Conservation (phyloP, 2,113 vertebrate genomes). For the Mormoops blainvillei region DNA sequence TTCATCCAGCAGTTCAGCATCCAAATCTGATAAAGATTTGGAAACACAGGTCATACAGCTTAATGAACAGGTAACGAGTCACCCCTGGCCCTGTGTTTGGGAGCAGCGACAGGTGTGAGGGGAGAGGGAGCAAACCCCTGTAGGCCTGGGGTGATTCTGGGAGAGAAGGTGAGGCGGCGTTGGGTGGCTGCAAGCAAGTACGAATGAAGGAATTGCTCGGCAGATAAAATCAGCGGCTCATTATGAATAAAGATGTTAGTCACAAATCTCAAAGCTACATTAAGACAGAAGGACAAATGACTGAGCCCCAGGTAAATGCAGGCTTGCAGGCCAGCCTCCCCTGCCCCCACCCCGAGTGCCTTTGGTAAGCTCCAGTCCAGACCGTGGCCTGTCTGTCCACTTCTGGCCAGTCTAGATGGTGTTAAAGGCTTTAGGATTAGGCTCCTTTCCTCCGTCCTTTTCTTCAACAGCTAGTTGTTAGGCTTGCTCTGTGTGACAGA, state of each 20-base stretch:
- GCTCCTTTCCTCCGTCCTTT: neutral
- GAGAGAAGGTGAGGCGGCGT: neutral
- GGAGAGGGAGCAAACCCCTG: neutral
- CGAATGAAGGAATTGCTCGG: neutral
- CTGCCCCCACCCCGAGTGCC: neutral
- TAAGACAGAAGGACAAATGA: neutral
- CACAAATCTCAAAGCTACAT: neutral
- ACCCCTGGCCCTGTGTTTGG: neutral
- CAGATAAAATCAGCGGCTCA: neutral
- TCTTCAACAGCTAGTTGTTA: neutral
- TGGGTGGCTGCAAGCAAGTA: neutral
- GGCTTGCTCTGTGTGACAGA: neutral
- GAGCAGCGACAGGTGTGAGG: neutral
- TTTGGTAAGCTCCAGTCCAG: neutral
- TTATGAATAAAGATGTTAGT: neutral
- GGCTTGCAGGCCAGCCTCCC: neutral
- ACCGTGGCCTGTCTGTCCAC: neutral
- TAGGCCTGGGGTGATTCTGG: neutral
- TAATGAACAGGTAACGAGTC: constrained; percentile 90
- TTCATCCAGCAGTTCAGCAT: constrained; percentile 83
- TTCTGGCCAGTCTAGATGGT: neutral
- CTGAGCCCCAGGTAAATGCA: neutral
- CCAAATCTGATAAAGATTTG: constrained; percentile 97
- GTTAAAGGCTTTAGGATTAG: neutral
- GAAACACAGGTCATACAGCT: constrained; percentile 97